These are phyloP conservation scores for Sciurus vulgaris DNA, from an alignment of 2,797 vertebrate species.

Conservation along the genomic window DNA sequence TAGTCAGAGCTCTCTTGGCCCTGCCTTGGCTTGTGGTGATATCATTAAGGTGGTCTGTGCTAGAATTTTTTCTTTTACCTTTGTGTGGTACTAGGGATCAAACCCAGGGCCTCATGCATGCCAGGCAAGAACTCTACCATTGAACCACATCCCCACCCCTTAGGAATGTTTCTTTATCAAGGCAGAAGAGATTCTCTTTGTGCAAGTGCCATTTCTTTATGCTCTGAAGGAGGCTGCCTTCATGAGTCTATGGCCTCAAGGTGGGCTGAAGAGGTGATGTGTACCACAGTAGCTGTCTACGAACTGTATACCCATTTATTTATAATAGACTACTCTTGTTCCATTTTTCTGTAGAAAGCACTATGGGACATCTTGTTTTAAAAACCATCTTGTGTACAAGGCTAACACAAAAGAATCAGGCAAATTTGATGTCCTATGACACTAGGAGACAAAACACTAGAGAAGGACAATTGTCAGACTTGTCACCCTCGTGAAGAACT, in stretches of 20 bases:
- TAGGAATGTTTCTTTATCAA: background rate
- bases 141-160: too few species aligned
- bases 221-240: background rate
- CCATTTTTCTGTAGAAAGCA: background rate
- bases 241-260: too few species aligned
- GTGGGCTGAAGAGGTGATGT: background rate
- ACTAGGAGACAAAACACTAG: background rate
- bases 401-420: background rate
- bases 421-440: background rate
- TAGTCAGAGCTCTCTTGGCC: background rate
- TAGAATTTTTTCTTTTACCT: too few species aligned
- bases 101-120: too few species aligned
- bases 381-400: background rate
- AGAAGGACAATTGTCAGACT: background rate
- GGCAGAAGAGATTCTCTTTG: background rate
- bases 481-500: background rate
- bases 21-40: background rate
- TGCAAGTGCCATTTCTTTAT: background rate
- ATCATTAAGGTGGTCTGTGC: background rate
- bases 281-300: accelerated
- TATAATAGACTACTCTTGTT: background rate
- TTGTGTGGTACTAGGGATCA: too few species aligned
- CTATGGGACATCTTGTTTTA: background rate
- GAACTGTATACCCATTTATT: background rate
- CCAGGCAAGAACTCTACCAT: too few species aligned